Conservation (phyloP, 2,888 invertebrate species). For the Catocala fraxini region DNA sequence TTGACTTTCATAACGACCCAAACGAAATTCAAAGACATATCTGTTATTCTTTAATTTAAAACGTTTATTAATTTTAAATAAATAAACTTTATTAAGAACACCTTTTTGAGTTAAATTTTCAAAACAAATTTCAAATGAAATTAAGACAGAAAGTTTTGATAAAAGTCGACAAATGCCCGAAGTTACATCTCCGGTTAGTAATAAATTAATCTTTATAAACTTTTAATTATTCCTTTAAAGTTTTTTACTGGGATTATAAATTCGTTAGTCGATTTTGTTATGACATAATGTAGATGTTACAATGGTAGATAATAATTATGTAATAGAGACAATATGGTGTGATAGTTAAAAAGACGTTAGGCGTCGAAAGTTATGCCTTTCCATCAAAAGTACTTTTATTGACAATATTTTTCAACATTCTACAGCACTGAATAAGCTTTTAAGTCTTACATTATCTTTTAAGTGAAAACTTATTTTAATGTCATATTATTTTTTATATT, state of each 20-base stretch:
- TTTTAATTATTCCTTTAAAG: slow-evolving; percentile 47
- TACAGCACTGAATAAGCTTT: too few species aligned
- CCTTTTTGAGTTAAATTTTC: slow-evolving; percentile 29
- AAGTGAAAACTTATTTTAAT: too few species aligned
- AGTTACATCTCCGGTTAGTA: slow-evolving; percentile 33
- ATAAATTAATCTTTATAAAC: slow-evolving; percentile 46
- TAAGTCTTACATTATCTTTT: too few species aligned
- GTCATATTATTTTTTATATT: too few species aligned
- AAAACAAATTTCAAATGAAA: slow-evolving; percentile 45
- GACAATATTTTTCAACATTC: too few species aligned
- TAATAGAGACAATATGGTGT: too few species aligned
- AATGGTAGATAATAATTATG: not conserved
- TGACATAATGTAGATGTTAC: slow-evolving; percentile 22
- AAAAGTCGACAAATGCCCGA: slow-evolving; percentile 35
- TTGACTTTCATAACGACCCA: slow-evolving; percentile 3
- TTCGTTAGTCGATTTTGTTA: slow-evolving; percentile 22
- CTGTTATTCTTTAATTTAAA: slow-evolving; percentile 8
- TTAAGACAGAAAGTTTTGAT: slow-evolving; percentile 39
- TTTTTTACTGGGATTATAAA: slow-evolving; percentile 33
- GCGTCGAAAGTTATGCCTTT: too few species aligned
- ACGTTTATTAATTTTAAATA: slow-evolving; percentile 18
- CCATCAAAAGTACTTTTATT: too few species aligned
- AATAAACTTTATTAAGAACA: slow-evolving; percentile 29
- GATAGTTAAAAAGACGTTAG: too few species aligned
- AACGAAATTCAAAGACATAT: slow-evolving; percentile 8